Percentiles rank a stretch among this genome's conserved stretches.
Conservation (phyloP, 2,113 vertebrate genomes). For the Bettongia penicillata region DNA sequence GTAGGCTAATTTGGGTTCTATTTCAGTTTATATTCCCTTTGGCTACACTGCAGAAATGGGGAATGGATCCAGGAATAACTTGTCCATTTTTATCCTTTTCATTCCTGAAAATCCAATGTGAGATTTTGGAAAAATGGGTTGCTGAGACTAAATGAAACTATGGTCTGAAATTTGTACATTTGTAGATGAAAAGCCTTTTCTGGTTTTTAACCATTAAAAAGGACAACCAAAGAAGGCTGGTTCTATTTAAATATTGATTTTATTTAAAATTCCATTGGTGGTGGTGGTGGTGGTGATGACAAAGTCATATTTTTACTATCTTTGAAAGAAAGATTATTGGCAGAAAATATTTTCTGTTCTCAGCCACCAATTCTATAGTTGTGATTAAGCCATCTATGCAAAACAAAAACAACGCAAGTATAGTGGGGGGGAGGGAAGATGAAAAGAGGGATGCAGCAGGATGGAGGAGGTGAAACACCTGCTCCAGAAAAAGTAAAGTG, state of each 20-base stretch:
- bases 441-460: background rate
- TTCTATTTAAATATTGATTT: background rate
- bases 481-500: background rate
- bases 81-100: constrained; percentile 46
- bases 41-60: background rate
- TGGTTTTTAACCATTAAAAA: constrained; percentile 4
- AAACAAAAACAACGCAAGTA: background rate
- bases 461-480: background rate
- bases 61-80: constrained; percentile 10
- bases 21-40: background rate
- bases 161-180: constrained; percentile 2
- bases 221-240: background rate
- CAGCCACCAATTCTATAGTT: constrained; percentile 6
- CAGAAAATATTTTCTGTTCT: constrained; percentile 20
- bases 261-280: background rate
- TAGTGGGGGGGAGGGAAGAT: accelerated
- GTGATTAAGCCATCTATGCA: background rate
- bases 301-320: background rate
- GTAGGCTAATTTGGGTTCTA: background rate
- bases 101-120: constrained; percentile 49
- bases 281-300: background rate
- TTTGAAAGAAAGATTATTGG: constrained; percentile 17
- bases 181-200: constrained; percentile 6
- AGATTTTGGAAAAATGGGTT: constrained; percentile 7
- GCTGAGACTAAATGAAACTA: constrained; percentile 9